A percentile compares a stretch with the other conserved stretches of the same genome.
Conservation (phyloP, 1,140 invertebrate genomes). For the Cydia amplana region DNA sequence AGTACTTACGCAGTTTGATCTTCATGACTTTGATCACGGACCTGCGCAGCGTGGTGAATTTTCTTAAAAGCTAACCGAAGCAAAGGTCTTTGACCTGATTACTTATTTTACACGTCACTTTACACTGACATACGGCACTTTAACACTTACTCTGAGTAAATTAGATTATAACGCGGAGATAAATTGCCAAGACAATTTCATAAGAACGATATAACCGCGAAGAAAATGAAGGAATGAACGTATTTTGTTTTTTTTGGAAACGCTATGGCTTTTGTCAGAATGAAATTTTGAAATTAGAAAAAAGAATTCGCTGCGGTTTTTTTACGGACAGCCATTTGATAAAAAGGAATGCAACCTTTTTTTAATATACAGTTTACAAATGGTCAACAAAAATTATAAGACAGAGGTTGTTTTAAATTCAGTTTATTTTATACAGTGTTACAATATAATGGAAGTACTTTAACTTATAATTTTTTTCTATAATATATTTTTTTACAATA, state of each 20-base stretch:
- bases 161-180: not conserved
- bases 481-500: too few relatives aligned
- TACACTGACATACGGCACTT: constrained; percentile 30
- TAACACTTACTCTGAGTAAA: constrained; percentile 15
- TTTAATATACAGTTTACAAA: not conserved
- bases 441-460: too few relatives aligned
- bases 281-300: constrained; percentile 28
- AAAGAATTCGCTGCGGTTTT: constrained; percentile 20
- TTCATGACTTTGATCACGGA: constrained; percentile 77
- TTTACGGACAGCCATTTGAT: not conserved
- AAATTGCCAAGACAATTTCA: constrained; percentile 9
- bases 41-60: constrained; percentile 70
- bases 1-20: constrained; percentile 74
- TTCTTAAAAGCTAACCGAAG: constrained; percentile 33
- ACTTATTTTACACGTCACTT: constrained; percentile 24
- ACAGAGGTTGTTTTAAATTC: too few relatives aligned
- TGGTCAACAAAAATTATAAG: too few relatives aligned
- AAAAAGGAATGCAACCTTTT: not conserved
- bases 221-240: not conserved
- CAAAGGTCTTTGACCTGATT: constrained; percentile 25
- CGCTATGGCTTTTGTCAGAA: constrained; percentile 1
- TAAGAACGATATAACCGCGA: constrained; percentile 1
- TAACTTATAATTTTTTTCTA: too few relatives aligned
- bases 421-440: too few relatives aligned
- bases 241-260: constrained; percentile 21